Conservation (phyloP, 2,113 vertebrate species). For the Ailuropoda melanoleuca region DNA sequence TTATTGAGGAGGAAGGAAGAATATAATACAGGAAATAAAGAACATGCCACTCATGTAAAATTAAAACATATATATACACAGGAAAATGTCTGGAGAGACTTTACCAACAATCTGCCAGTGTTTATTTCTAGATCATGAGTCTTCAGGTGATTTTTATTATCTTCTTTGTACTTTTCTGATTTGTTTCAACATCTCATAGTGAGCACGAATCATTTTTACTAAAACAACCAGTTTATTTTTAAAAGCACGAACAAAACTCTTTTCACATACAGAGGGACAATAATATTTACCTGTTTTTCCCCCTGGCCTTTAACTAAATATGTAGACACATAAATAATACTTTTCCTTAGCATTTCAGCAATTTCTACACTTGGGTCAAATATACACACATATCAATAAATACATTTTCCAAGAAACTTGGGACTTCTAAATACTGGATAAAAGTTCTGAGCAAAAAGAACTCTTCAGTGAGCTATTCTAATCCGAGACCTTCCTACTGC, state of each 20-base stretch:
- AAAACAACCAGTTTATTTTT: neutral
- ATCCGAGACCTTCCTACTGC: constrained; percentile 4
- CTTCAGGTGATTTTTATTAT: neutral
- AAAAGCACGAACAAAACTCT: neutral
- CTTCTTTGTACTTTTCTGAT: constrained; percentile 16
- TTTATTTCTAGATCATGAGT: constrained; percentile 7
- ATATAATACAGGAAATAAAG: neutral
- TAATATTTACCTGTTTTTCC: neutral
- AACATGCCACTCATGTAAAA: neutral
- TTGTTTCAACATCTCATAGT: neutral
- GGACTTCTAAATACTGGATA: neutral
- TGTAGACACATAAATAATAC: neutral
- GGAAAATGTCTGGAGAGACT: neutral
- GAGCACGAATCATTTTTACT: neutral
- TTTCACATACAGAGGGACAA: neutral
- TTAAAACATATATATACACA: neutral
- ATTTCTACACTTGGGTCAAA: constrained; percentile 70
- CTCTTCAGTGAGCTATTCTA: neutral
- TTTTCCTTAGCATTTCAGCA: constrained; percentile 6
- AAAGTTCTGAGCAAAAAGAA: neutral
- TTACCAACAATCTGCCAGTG: neutral
- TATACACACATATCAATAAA: neutral
- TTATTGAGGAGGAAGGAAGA: neutral
- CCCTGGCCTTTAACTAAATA: neutral
- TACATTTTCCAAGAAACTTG: neutral